Base-by-base conservation (phyloP, 1,140 invertebrate species). In the Diorhabda sublineata region DNA sequence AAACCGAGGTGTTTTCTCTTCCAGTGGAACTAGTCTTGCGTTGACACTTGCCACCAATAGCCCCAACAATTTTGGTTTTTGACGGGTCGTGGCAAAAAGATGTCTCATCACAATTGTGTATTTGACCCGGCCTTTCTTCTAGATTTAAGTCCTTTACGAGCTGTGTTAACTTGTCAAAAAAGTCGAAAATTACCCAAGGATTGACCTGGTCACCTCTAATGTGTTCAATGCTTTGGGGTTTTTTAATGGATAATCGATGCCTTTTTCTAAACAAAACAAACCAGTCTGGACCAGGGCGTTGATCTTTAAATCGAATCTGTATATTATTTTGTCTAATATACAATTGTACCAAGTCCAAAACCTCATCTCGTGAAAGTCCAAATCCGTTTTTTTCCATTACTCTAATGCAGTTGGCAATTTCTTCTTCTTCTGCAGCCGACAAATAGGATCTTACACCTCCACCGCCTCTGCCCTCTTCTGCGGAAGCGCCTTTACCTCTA, bases 321-420 rank as follows among this genome's bases (percentile, higher is more conserved):
- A n/a, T n/a, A n/a, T n/a, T n/a, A n/a, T n/a, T n/a, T n/a, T n/a
- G n/a, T n/a, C n/a, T n/a, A 5, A 78, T 69, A 68, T 74, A 79
- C 5, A 75, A 64, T 44, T 59, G 60, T 43, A 76, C 69, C 41
- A 79, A 7, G 3, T 79, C 72, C 6, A 76, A 58, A 1, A 79
- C 66, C 71, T 77, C 77, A 3, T 67, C 43, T 68, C 73, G 72
- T 45, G 73, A 69, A 11, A 78, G 70, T 5, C 76, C 77, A 59
- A 72, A 76, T 3, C 79, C 78, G 69, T 74, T 76, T 73, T 75
- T 74, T 64, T 77, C 74, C 69, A 78, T 72, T 56, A 68, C 66
- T 41, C 60, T 66, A 43, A 80, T 63, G 67, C 60, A 58, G 5
- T 72, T 45, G 11, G 70, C 74, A 61, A 78, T 58, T n/a, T n/a